Percentiles rank a stretch among this genome's conserved stretches.
These are phyloP conservation scores for Salpingus planirostris DNA, from an alignment of 2,888 invertebrate species.

Conservation along the genomic window DNA sequence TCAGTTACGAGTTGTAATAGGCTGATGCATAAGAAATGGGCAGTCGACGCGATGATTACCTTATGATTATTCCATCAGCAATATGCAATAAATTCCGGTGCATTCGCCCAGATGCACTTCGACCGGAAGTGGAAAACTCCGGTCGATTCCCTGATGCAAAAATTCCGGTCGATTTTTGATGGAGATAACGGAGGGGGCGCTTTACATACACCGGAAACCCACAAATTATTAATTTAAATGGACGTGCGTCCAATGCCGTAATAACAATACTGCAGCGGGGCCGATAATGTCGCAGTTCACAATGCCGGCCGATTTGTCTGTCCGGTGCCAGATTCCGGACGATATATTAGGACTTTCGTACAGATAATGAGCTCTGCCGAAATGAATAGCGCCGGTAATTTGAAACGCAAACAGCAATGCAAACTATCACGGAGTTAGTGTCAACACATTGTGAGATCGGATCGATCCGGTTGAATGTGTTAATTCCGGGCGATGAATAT, in stretches of 20 bases:
- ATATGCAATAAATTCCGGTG: slow-evolving; percentile 5
- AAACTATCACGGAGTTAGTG: slow-evolving; percentile 19
- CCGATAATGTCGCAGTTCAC: slow-evolving; percentile 9
- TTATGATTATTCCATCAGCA: slow-evolving; percentile 18
- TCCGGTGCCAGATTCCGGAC: slow-evolving; percentile 15
- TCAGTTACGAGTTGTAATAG: slow-evolving; percentile 17
- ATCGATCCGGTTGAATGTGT: slow-evolving; percentile 18
- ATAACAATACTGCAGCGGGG: background rate
- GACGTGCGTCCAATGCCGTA: slow-evolving; percentile 7
- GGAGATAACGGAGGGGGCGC: no score
- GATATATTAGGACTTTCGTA: slow-evolving; percentile 14
- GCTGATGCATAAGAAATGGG: slow-evolving; percentile 19
- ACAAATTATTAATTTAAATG: slow-evolving; percentile 15
- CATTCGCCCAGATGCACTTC: background rate
- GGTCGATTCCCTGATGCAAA: no score
- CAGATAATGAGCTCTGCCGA: slow-evolving; percentile 15
- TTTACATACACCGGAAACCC: no score
- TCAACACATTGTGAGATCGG: slow-evolving; percentile 18
- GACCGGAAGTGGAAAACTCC: no score
- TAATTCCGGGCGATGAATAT: slow-evolving; percentile 19
- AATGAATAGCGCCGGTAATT: slow-evolving; percentile 21
- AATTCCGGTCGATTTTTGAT: no score
- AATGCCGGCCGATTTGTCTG: slow-evolving; percentile 16
- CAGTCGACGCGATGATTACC: slow-evolving; percentile 15
- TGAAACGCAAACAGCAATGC: slow-evolving; percentile 19